Base-by-base conservation (phyloP, 2,797 vertebrate genomes). In the Prunella strophiata region DNA sequence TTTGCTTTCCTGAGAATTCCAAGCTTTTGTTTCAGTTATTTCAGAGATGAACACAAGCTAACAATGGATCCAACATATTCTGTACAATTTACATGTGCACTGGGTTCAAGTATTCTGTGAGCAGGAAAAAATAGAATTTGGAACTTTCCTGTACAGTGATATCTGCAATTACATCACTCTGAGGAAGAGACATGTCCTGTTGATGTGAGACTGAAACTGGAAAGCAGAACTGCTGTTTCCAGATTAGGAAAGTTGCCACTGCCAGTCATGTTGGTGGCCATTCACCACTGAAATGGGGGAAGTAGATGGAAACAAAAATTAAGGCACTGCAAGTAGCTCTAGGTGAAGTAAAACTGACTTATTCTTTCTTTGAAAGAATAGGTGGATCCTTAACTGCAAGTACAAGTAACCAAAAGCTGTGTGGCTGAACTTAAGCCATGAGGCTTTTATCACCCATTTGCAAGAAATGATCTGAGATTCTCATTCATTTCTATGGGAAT, bases 141-240 rank as follows among this genome's bases (percentile, higher is more conserved):
- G 38, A 85, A 55, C 50, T 63, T 84, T 88, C 47, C 47, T 36
- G 36, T 47, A 23, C 7, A 80, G 32, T 51, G 47, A 0, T 92
- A 93, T 82, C 67, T 92, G 68, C 34, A 94, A 76, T 88, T 96
- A 94, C 75, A 96, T 96, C 76, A 89, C 54, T 83, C 84, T 58
- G 93, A 97, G 97, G 97, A 98, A 97, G 87, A 95, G 57, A 97
- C 93, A 96, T 83, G 97, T 84, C 75, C 82, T 91, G 88, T 93
- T 94, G 88, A 93, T 94, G 66, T 25, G 67, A 89, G 88, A 94
- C 20, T 93, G 95, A 96, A 96, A 94, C 94, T 84, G 82, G 73
- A 94, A 96, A 85, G 81, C 95, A 94, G 96, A 98, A 98, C 82
- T 85, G 66, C 72, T 94, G 10, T 50, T 96, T 80, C 67, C 95